Conservation (phyloP, 53 echinoderm and acorn worm species). For the Holothuria leucospilota region DNA sequence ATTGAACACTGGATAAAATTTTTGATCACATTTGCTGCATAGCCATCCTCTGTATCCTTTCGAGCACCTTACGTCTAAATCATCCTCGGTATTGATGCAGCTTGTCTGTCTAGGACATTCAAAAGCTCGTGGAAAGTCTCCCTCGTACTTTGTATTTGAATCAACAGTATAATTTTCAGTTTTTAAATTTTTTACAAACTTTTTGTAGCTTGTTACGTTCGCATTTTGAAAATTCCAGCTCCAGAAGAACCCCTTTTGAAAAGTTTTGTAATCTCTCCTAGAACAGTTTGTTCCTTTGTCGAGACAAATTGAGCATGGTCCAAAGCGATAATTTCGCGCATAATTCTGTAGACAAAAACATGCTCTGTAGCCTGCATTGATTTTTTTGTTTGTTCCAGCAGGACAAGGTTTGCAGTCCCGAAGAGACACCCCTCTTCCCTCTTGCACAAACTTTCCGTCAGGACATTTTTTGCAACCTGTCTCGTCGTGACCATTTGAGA, state of each 20-base stretch:
- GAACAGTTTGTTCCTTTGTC: no score
- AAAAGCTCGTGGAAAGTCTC: no score
- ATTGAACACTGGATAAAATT: background rate
- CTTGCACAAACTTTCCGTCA: background rate
- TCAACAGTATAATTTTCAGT: no score
- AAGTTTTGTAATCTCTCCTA: no score
- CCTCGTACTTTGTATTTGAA: no score
- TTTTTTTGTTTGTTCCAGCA: background rate
- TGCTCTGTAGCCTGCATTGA: background rate
- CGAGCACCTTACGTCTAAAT: background rate
- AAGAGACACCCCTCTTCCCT: background rate
- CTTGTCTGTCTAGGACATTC: no score
- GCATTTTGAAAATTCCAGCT: no score
- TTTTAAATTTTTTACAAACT: no score
- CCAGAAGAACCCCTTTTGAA: no score
- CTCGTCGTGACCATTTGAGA: background rate
- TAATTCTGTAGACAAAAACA: background rate
- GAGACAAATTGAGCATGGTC: background rate
- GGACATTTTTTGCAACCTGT: background rate
- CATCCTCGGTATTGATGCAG: no score
- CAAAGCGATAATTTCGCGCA: background rate
- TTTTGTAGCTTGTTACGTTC: no score
- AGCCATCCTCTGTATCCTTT: background rate
- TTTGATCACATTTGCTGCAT: background rate
- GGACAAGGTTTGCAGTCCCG: background rate